Base-by-base conservation (phyloP, 2,797 vertebrate species). In the Mionectes olivaceus region DNA sequence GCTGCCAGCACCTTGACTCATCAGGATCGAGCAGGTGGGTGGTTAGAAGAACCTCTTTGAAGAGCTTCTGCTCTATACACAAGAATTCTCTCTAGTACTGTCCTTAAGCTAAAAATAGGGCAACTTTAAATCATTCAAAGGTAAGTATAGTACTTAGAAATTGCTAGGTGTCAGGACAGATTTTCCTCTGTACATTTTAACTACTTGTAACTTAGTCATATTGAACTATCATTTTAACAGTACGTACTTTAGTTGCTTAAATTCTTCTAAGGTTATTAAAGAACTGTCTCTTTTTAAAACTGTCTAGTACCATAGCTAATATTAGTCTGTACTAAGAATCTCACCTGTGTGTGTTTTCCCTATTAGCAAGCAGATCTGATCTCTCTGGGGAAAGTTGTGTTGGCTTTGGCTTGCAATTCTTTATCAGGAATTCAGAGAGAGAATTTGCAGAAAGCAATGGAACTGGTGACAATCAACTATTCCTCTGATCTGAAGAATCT, bases 401-500 rank as follows among this genome's bases (percentile, higher is more conserved):
- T 99, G 98, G 99, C 99, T 85, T 97, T 99, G 98, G 99, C 99
- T 63, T 99, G 99, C 97, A 99, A 99, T 98, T 99, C 99, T 97
- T 98, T 99, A 97, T 99, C 99, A 97, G 99, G 99, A 96, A 99
- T 99, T 98, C 99, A 99, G 97, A 99, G 99, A 97, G 99, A 99
- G 95, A 99, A 99, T 98, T 98, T 99, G 95, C 99, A 99, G 98
- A 99, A 99, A 98, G 99, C 99, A 95, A 99, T 99, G 99, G 99
- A 99, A 98, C 97, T 99, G 96, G 99, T 99, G 98, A 99, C 99
- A 96, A 99, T 99, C 98, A 99, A 99, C 98, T 99, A 99, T 98
- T 99, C 99, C 93, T 99, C 99, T 97, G 99, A 99, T 98, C 98
- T 99, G 98, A 99, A 99, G 98, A 99, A 99, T 98, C 99, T 99